Evolutionary conservation across 2,888 invertebrate species (phyloP).

Genomic region (Dynastes tityus): DNA sequence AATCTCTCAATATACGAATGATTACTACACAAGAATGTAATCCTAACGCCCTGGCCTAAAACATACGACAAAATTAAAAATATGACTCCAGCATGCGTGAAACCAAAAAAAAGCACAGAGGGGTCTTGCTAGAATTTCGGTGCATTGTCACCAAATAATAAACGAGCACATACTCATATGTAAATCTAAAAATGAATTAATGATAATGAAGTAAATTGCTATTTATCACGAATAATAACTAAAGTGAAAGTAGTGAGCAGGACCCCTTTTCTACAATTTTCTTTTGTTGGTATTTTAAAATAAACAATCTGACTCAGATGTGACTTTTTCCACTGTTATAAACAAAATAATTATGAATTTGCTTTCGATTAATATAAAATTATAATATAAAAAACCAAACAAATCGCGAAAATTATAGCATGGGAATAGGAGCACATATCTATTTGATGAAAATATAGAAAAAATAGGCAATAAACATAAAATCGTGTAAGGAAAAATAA

Average conservation of each 20-base stretch:
- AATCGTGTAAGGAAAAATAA: slow-evolving; percentile 5
- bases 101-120: slow-evolving; percentile 6
- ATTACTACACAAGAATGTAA: slow-evolving; percentile 97
- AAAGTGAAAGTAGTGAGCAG: slow-evolving; percentile 41
- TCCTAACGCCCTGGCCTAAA: slow-evolving; percentile 95
- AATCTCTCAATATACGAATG: slow-evolving; percentile 95
- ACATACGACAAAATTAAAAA: slow-evolving; percentile 54
- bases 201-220: neutral
- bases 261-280: slow-evolving; percentile 50
- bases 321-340: slow-evolving; percentile 61
- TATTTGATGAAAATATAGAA: slow-evolving; percentile 59
- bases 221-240: slow-evolving; percentile 7
- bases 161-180: slow-evolving; percentile 29
- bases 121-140: slow-evolving; percentile 45
- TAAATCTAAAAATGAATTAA: neutral
- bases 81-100: neutral
- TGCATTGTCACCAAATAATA: slow-evolving; percentile 46
- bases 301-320: slow-evolving; percentile 65
- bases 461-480: slow-evolving; percentile 48
- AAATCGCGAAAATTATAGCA: slow-evolving; percentile 40
- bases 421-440: slow-evolving; percentile 66
- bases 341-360: slow-evolving; percentile 5
- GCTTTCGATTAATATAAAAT: neutral
- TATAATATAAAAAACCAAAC: slow-evolving; percentile 51
- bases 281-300: slow-evolving; percentile 58